Conservation (phyloP, 64 coral and sea anemone species). For the Montipora sp. region DNA sequence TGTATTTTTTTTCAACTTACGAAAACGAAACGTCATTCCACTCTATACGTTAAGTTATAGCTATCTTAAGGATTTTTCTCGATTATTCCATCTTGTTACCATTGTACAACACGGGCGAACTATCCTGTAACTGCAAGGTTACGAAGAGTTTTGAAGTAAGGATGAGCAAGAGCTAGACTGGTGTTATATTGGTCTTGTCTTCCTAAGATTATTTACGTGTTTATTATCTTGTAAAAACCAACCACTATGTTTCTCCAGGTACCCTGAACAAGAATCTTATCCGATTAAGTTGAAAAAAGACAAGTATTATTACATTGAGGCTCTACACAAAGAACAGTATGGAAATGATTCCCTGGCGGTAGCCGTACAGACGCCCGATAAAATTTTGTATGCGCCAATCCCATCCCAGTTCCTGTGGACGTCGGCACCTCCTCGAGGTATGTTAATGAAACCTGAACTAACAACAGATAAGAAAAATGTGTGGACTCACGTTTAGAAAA, state of each 20-base stretch:
- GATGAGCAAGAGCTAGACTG: too few relatives aligned
- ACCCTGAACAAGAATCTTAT: conserved; percentile 76
- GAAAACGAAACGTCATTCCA: too few relatives aligned
- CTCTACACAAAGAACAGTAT: conserved; percentile 93
- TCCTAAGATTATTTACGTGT: too few relatives aligned
- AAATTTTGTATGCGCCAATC: conserved; percentile 49
- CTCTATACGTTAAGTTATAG: too few relatives aligned
- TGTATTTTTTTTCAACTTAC: too few relatives aligned
- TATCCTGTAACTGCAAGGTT: too few relatives aligned
- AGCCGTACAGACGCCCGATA: conserved; percentile 78
- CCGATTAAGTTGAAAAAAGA: conserved; percentile 75
- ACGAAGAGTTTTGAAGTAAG: too few relatives aligned
- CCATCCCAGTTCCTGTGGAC: conserved; percentile 83
- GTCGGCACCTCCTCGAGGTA: conserved; percentile 16
- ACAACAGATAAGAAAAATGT: not conserved
- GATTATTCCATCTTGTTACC: too few relatives aligned
- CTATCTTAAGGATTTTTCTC: too few relatives aligned
- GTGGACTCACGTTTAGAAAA: not conserved
- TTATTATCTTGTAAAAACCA: too few relatives aligned
- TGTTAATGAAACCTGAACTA: not conserved
- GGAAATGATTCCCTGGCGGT: conserved; percentile 67
- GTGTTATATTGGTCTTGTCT: too few relatives aligned
- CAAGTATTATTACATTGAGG: conserved; percentile 82
- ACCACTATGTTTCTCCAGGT: conserved; percentile 30
- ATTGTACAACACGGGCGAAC: too few relatives aligned